Evolutionary conservation across 2,888 invertebrate genomes (phyloP).

Genomic region (Lissonota sp.): DNA sequence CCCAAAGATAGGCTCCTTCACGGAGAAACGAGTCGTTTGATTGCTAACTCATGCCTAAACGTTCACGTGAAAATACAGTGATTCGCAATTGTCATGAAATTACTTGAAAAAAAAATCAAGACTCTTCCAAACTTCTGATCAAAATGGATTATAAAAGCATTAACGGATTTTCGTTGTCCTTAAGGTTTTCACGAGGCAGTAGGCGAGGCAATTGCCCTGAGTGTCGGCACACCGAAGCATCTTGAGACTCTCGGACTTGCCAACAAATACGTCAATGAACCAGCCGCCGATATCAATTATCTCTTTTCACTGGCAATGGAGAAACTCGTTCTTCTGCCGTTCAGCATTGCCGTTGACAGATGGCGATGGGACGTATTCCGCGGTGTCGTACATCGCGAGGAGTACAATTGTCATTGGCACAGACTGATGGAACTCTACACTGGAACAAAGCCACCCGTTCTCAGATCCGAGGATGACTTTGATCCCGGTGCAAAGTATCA

Average conservation of each 20-base stretch:
- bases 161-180: not conserved
- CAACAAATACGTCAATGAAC: conserved; percentile 92
- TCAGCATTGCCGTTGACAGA: conserved; percentile 92
- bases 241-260: conserved; percentile 93
- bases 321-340: conserved; percentile 93
- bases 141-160: not conserved
- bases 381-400: conserved; percentile 89
- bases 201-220: conserved; percentile 94
- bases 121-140: not conserved
- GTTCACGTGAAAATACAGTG: not conserved
- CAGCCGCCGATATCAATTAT: conserved; percentile 93
- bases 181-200: conserved; percentile 96
- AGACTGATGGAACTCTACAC: conserved; percentile 92
- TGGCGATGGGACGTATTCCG: conserved; percentile 95
- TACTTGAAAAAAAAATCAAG: not conserved
- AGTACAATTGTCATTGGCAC: conserved; percentile 96
- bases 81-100: not conserved
- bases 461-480: conserved; percentile 94
- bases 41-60: not conserved
- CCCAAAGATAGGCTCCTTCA: not conserved
- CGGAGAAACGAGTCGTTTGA: not conserved
- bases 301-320: conserved; percentile 94
- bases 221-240: conserved; percentile 93
- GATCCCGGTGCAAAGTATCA: conserved; percentile 97
- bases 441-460: conserved; percentile 93